Evolutionary conservation across 2,113 vertebrate genomes (phyloP).

Genomic region (Ramphastos sulfuratus): DNA sequence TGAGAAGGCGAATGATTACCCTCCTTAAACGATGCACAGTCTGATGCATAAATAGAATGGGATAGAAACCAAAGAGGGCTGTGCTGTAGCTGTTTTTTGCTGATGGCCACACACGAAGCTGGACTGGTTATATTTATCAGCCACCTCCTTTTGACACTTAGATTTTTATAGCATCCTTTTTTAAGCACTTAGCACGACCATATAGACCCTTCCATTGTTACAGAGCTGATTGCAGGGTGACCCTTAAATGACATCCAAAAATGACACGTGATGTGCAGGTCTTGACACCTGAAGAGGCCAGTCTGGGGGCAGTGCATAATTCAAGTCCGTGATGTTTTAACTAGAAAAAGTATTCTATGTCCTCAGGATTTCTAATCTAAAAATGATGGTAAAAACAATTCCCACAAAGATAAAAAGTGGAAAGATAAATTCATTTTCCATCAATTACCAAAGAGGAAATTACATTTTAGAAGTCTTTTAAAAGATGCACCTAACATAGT

Average conservation of each 20-base stretch:
- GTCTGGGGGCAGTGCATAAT: neutral
- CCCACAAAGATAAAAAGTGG: neutral
- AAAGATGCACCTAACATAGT: rapidly evolving
- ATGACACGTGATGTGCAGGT: neutral
- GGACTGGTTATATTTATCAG: neutral
- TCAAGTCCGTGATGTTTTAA: neutral
- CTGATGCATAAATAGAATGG: neutral
- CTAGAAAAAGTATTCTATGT: rapidly evolving
- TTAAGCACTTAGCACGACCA: neutral
- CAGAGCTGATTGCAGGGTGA: neutral
- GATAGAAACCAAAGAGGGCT: no score
- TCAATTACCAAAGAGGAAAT: neutral
- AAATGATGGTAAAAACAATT: neutral
- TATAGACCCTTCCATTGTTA: neutral
- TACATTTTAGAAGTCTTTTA: neutral
- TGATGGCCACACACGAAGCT: neutral
- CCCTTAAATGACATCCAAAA: neutral
- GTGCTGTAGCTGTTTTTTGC: neutral
- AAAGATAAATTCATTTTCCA: neutral
- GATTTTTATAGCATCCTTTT: neutral
- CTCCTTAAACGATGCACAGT: neutral
- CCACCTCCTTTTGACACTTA: neutral
- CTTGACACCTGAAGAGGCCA: neutral
- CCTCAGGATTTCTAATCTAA: neutral
- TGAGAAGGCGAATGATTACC: neutral